A percentile compares a stretch with the other conserved stretches of the same genome.
Conservation (phyloP, 2,797 vertebrate genomes). For the Galago senegalensis region DNA sequence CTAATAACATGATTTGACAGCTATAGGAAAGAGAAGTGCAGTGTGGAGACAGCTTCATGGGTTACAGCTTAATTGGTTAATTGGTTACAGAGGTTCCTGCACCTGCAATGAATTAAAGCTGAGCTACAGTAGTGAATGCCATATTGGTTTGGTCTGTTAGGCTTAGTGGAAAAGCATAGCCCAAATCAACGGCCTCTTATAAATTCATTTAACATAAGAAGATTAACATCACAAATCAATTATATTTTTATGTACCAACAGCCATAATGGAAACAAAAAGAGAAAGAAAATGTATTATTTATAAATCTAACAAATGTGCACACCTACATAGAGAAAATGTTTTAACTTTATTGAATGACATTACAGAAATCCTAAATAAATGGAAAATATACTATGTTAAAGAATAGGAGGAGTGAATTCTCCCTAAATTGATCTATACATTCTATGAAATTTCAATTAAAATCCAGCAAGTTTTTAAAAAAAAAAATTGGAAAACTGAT, state of each 20-base stretch:
- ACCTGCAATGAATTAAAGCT: too few relatives aligned
- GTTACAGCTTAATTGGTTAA: too few relatives aligned
- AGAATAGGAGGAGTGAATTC: neutral
- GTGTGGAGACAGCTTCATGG: too few relatives aligned
- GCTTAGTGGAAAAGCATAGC: too few relatives aligned
- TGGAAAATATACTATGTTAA: neutral
- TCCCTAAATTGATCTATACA: neutral
- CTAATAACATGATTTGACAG: too few relatives aligned
- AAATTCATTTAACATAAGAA: neutral
- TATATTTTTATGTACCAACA: neutral
- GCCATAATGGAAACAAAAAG: neutral
- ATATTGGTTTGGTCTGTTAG: too few relatives aligned
- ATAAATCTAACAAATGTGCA: neutral
- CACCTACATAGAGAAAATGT: neutral
- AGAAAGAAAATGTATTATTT: neutral
- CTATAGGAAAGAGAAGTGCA: too few relatives aligned
- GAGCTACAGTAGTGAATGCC: too few relatives aligned
- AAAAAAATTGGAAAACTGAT: neutral
- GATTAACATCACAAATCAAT: constrained; percentile 4
- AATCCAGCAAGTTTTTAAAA: neutral
- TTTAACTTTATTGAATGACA: constrained; percentile 10
- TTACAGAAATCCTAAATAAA: neutral
- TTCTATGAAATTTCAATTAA: neutral
- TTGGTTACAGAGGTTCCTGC: too few relatives aligned
- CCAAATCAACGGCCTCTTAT: too few relatives aligned